These are phyloP conservation scores for Drosophila nikananu DNA, from an alignment of 1,140 invertebrate genomes.

Conservation along the genomic window DNA sequence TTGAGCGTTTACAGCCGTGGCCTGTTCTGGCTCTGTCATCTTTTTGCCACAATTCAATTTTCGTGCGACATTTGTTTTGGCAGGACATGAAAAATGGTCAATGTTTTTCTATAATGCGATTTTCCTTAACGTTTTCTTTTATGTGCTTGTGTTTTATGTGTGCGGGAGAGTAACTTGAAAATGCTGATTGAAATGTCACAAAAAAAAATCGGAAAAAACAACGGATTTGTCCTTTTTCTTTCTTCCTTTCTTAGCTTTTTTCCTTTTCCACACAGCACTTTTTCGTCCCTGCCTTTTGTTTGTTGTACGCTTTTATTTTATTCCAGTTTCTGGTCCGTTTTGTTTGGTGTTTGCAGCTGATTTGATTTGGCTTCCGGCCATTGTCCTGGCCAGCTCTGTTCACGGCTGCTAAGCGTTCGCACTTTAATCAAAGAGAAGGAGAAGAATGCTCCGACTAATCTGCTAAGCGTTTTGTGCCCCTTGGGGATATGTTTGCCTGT, in stretches of 20 bases:
- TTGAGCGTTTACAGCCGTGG: conserved; percentile 35
- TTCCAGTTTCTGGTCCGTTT: conserved; percentile 46
- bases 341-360: conserved; percentile 52
- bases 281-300: conserved; percentile 52
- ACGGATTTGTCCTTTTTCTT: conserved; percentile 26
- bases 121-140: conserved; percentile 75
- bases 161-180: conserved; percentile 43
- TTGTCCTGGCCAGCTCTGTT: conserved; percentile 45
- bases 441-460: conserved; percentile 59
- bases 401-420: conserved; percentile 61
- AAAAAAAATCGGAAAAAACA: conserved; percentile 41
- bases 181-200: conserved; percentile 70
- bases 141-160: conserved; percentile 42
- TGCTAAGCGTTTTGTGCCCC: conserved; percentile 63
- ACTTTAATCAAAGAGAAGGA: conserved; percentile 73
- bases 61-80: conserved; percentile 50
- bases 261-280: conserved; percentile 14
- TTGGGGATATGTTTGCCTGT: conserved; percentile 42
- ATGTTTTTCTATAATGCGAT: conserved; percentile 79
- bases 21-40: conserved; percentile 33
- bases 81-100: conserved; percentile 70
- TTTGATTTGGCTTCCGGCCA: conserved; percentile 72
- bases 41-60: conserved; percentile 73
- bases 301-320: conserved; percentile 50
- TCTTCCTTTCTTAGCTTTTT: background rate